Conservation (phyloP, 2,888 invertebrate species). For the Boloria euphrosyne region DNA sequence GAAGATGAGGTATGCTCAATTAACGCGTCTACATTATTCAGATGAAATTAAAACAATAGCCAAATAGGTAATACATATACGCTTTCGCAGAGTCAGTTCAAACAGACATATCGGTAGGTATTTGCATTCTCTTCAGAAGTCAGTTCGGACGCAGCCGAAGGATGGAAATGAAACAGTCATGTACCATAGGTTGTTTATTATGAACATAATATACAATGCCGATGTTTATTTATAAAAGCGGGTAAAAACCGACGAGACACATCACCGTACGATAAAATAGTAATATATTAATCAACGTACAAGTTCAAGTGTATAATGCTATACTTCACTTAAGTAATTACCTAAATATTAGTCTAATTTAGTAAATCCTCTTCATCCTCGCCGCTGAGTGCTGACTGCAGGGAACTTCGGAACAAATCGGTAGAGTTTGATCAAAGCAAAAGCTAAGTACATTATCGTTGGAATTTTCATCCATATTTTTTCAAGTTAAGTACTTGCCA, state of each 20-base stretch:
- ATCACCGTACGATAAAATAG: conserved; percentile 69
- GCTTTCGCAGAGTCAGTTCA: too few relatives aligned
- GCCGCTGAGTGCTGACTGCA: too few relatives aligned
- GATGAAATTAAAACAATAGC: too few relatives aligned
- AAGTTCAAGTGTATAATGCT: conserved; percentile 49
- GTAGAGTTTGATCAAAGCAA: not conserved
- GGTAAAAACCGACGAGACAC: conserved; percentile 75
- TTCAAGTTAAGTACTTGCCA: conserved; percentile 25
- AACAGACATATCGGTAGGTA: too few relatives aligned
- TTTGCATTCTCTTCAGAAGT: too few relatives aligned
- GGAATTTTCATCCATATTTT: not conserved
- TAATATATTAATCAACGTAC: conserved; percentile 55
- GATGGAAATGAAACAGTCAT: conserved; percentile 35
- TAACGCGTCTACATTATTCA: too few relatives aligned
- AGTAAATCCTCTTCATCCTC: conserved; percentile 25
- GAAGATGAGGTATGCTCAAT: too few relatives aligned
- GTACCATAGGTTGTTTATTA: conserved; percentile 71
- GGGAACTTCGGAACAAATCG: not conserved
- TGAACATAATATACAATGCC: conserved; percentile 81
- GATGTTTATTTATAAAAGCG: conserved; percentile 80
- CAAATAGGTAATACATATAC: too few relatives aligned
- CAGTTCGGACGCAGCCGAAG: too few relatives aligned
- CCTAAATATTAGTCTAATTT: conserved; percentile 32
- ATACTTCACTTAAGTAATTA: conserved; percentile 51
- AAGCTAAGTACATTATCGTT: conserved; percentile 2